Conservation (phyloP, 2,797 vertebrate species). For the Eulemur albifrons region DNA sequence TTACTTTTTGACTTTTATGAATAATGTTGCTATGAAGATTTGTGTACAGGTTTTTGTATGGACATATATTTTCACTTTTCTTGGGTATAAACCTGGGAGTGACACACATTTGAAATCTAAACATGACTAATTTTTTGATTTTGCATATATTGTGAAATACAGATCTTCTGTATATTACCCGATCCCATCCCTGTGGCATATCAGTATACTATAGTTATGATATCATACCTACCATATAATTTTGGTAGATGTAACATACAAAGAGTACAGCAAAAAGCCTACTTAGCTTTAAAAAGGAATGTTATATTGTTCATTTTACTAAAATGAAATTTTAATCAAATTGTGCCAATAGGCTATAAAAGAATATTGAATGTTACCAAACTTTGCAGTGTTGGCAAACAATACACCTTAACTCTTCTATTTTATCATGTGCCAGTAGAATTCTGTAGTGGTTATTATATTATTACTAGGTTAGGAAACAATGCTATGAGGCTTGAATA, state of each 20-base stretch:
- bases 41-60: background rate
- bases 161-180: constrained; percentile 80
- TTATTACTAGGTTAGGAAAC: constrained; percentile 80
- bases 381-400: constrained; percentile 56
- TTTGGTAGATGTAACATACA: constrained; percentile 77
- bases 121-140: constrained; percentile 73
- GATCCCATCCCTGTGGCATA: constrained; percentile 68
- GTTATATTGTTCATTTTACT: constrained; percentile 67
- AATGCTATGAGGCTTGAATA: constrained; percentile 81
- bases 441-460: constrained; percentile 78
- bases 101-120: constrained; percentile 64
- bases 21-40: constrained; percentile 13
- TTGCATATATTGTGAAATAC: constrained; percentile 83
- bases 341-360: constrained; percentile 59
- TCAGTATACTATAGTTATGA: constrained; percentile 79
- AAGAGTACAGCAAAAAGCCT: constrained; percentile 77
- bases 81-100: background rate
- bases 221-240: constrained; percentile 74
- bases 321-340: constrained; percentile 67
- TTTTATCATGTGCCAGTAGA: constrained; percentile 49
- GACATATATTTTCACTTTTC: constrained; percentile 19
- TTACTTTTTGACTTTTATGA: background rate
- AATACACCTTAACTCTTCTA: constrained; percentile 69
- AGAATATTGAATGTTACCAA: constrained; percentile 67
- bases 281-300: constrained; percentile 75